Base-by-base conservation (phyloP, 35 echinoderm and acorn worm species). In the Patiria miniata region DNA sequence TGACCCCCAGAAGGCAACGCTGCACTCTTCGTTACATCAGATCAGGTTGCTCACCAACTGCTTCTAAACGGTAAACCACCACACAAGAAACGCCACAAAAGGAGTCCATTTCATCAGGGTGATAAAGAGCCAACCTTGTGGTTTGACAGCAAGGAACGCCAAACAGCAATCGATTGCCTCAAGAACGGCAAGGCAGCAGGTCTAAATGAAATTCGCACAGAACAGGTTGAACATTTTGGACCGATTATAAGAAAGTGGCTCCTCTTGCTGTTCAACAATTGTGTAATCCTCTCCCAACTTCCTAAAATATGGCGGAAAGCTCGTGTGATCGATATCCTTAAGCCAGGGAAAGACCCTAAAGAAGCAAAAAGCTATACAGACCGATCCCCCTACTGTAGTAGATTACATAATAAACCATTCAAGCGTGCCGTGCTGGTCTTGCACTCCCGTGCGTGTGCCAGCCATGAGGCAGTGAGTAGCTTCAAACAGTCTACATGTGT, bases 231-330 rank as follows among this genome's bases (percentile, higher is more conserved):
- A 2, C 1, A 85, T 37, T 65, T 85, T 38, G 55, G 83, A 36
- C 54, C 6, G 30, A 28, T 5, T 17, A 58, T 54, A 37, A 23
- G 37, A 58, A 0, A 32, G 8, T 65, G 83, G 83, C 52, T 85
- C 16, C 55, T 85, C 52, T 10, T 1, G 15, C 40, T 85, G 8
- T 61, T 60, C 40, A 0, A 83, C 58, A 85, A 85, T 21, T 85
- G 83, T 32, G 15, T 85, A 15, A 52, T 73, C 42, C 32, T 51
- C 18, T 51, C 42, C 36, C 39, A 54, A 47, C 76, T 79, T 10
- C 77, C 76, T 39, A 89, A 89, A n/a, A 83, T 88, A 21, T 84
- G 80, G 88, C 60, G 44, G 88, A 90, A 90, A 84, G 79, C 88
- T 15, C 2, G 36, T 15, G 53, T 90, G 28, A 77, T 90, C 21